phyloP scores from a whole-genome alignment of 2,888 invertebrate species.

The Neelides folsomi region DNA sequence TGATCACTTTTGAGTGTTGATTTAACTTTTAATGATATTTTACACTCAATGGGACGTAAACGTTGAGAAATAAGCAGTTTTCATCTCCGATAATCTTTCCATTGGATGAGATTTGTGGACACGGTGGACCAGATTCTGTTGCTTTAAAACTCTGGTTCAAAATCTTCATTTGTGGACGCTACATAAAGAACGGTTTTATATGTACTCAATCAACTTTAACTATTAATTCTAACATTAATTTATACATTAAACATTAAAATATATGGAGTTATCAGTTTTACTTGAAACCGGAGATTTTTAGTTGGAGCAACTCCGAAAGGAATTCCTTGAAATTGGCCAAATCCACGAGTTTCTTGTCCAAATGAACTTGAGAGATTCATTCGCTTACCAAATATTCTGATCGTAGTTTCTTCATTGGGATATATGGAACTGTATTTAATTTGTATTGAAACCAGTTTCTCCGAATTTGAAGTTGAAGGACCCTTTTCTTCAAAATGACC shows the following conservation, averaged over 20 bases:
- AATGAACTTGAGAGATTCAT: conserved; percentile 9
- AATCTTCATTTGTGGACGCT: conserved; percentile 19
- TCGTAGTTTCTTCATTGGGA: background rate
- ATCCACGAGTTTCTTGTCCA: background rate
- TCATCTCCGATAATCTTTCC: conserved; percentile 17
- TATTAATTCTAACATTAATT: no score
- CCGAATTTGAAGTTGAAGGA: no score
- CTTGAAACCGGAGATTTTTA: conserved; percentile 20
- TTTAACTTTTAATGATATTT: no score
- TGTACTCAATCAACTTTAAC: no score
- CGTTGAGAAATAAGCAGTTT: conserved; percentile 18
- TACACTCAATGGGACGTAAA: conserved; percentile 13
- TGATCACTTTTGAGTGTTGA: no score
- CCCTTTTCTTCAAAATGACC: no score
- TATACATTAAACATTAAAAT: no score
- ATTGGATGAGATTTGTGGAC: conserved; percentile 19
- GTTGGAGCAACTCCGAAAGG: conserved; percentile 20
- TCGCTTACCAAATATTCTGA: conserved; percentile 10
- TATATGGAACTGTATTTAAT: background rate
- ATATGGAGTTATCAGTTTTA: conserved; percentile 6
- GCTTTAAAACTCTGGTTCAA: conserved; percentile 17
- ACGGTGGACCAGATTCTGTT: conserved; percentile 11
- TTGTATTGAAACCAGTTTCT: background rate
- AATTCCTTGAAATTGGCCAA: conserved; percentile 14
- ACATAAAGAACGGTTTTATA: background rate